Base-by-base conservation (phyloP, 2,113 vertebrate species). In the Bujurquina vittata region DNA sequence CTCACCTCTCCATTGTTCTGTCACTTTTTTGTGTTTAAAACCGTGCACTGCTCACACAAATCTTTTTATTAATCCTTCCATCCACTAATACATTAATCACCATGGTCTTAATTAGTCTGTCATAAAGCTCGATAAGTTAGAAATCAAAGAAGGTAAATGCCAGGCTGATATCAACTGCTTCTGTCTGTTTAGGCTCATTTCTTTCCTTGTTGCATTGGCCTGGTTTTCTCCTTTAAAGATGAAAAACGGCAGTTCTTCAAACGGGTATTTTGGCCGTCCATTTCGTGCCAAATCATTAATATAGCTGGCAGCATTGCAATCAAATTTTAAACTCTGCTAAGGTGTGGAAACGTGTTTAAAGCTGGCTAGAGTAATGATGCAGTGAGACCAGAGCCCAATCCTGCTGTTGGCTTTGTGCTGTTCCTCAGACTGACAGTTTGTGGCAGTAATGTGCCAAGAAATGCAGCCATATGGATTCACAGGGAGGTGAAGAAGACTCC, bases 1-100 rank as follows among this genome's bases (percentile, higher is more conserved):
- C 43, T 0, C 9, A 31, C 3, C 0, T n/a, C 26, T 52, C 43
- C 26, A 31, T 46, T 72, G 49, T 18, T 7, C 18, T 18, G 15
- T 52, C 17, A 17, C 7, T 7, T 18, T 52, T 49, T 49, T 43
- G 14, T 46, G 22, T 69, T 31, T n/a, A 11, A 72, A 31, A n/a
- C 43, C 3, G 20, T n/a, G 43, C 43, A 52, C 5, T 18, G 4
- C 26, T 52, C 1, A 52, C 29, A 69, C 2, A 40, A 40, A n/a
- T 52, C 43, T 1, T 49, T 29, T 69, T 29, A 52, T 43, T 0
- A 52, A 52, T 52, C 17, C 0, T 29, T 49, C 46, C 46, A 5
- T 69, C 29, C 43, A 52, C 65, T 52, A 69, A 8, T 26, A 31
- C 26, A 31, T 52, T 26, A 7, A 49, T 18, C 65, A 72, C 5